A percentile compares a stretch with the other conserved stretches of the same genome.
Conservation (phyloP, 2,888 invertebrate genomes). For the Ochropacha duplaris region DNA sequence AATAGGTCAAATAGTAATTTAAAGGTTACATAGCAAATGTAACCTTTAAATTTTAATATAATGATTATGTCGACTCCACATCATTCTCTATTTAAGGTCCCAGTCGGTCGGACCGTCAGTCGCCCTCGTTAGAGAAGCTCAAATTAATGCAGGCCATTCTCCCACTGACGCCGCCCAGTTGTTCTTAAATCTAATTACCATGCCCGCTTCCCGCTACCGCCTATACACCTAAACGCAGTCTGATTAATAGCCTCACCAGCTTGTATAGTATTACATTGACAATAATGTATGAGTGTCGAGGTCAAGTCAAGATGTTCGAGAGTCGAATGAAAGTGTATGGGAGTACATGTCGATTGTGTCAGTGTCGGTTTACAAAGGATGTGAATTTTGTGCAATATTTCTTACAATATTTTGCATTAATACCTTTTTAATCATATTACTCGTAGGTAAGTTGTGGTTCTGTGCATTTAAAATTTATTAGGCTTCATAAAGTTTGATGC, state of each 20-base stretch:
- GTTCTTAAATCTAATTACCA: slow-evolving; percentile 83
- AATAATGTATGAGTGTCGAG: slow-evolving; percentile 29
- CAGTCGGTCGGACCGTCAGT: slow-evolving; percentile 66
- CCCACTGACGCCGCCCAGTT: slow-evolving; percentile 79
- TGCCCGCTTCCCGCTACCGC: slow-evolving; percentile 46
- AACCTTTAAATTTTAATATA: background rate
- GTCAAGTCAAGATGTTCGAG: slow-evolving; percentile 7
- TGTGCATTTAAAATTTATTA: too few species aligned
- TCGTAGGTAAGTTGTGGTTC: too few species aligned
- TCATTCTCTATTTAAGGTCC: slow-evolving; percentile 48
- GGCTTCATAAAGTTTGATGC: too few species aligned
- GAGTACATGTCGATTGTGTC: background rate
- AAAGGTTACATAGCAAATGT: background rate
- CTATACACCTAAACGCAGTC: slow-evolving; percentile 41
- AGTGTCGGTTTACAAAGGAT: too few species aligned
- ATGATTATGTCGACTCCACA: slow-evolving; percentile 37
- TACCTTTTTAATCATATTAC: too few species aligned
- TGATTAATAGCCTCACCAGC: slow-evolving; percentile 38
- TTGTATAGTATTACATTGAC: slow-evolving; percentile 29
- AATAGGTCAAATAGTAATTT: background rate
- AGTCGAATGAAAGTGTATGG: background rate
- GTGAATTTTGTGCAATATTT: too few species aligned
- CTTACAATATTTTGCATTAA: too few species aligned
- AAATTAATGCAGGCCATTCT: slow-evolving; percentile 82
- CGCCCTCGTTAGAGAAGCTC: slow-evolving; percentile 82